phyloP scores from a whole-genome alignment of 2,797 vertebrate genomes.

The Cyprinodon diabolis region DNA sequence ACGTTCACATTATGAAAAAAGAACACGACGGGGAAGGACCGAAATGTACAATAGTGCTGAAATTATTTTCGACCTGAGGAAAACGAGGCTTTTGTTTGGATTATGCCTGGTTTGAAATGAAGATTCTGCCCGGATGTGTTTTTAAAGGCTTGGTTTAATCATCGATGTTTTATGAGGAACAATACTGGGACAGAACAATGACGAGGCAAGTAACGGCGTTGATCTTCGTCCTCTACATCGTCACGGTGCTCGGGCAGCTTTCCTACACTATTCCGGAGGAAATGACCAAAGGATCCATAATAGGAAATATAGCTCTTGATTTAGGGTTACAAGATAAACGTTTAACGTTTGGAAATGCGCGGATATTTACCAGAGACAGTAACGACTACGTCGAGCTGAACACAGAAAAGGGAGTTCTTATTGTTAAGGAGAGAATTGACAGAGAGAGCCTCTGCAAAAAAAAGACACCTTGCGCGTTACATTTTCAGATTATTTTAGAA shows the following conservation, averaged over 20 bases:
- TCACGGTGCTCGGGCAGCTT: conserved; percentile 55
- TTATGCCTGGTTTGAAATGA: neutral
- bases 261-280: conserved; percentile 73
- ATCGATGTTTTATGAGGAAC: neutral
- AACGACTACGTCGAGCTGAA: conserved; percentile 81
- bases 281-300: conserved; percentile 63
- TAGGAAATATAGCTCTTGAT: conserved; percentile 72
- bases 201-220: conserved; percentile 49
- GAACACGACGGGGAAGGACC: neutral
- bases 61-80: neutral
- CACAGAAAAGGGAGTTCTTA: conserved; percentile 77
- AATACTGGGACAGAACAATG: conserved; percentile 56
- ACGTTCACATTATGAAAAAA: conserved; percentile 14
- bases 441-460: conserved; percentile 78
- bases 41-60: neutral
- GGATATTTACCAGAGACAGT: conserved; percentile 50
- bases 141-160: neutral
- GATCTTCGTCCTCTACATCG: conserved; percentile 30
- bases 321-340: conserved; percentile 67
- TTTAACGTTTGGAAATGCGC: conserved; percentile 57
- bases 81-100: neutral
- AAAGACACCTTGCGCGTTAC: conserved; percentile 68
- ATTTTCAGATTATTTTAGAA: conserved; percentile 71
- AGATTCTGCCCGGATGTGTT: accelerated
- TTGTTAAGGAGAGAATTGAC: conserved; percentile 83